Conservation (phyloP, 1,140 invertebrate genomes). For the Latrodectus geometricus region DNA sequence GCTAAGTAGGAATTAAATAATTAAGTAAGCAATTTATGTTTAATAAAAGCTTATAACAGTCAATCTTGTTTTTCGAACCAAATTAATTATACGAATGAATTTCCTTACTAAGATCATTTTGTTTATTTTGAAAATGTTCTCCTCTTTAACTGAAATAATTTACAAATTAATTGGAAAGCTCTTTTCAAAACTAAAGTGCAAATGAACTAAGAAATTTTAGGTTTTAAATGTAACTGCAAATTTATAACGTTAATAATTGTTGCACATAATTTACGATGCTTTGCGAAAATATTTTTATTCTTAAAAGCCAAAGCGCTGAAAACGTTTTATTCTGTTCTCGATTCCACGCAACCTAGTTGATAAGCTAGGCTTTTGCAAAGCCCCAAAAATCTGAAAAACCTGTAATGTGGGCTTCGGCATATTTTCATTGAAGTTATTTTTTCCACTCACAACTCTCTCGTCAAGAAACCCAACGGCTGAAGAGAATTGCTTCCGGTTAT, state of each 20-base stretch:
- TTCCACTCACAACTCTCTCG: conserved; percentile 12
- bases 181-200: no score
- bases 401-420: conserved; percentile 51
- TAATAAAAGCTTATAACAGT: no score
- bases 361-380: conserved; percentile 18
- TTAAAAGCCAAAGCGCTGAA: not conserved
- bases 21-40: no score
- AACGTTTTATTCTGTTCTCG: not conserved
- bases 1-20: no score
- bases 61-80: no score
- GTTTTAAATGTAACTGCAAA: not conserved
- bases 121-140: no score
- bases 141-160: no score
- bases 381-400: conserved; percentile 27
- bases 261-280: not conserved
- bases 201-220: not conserved
- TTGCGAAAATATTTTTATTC: not conserved
- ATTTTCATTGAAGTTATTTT: conserved; percentile 52
- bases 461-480: conserved; percentile 57
- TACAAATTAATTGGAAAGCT: no score
- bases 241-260: not conserved
- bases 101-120: no score
- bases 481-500: conserved; percentile 57
- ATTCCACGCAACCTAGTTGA: conserved; percentile 6
- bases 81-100: no score